Base-by-base conservation (phyloP, 2,797 vertebrate genomes). In the Pangasius djambal region DNA sequence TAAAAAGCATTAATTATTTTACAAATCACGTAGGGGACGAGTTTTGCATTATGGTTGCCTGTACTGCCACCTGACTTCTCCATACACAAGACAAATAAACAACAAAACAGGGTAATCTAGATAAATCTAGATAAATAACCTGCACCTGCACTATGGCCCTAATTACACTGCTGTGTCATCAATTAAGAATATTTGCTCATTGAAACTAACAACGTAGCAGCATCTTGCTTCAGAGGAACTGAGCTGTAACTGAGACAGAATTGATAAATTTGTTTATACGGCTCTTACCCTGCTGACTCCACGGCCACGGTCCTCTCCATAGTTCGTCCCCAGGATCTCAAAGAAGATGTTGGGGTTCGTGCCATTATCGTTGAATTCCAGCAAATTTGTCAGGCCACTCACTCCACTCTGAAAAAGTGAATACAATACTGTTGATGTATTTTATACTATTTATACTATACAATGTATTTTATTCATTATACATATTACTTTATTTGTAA, bases 281-380 rank as follows among this genome's bases (percentile, higher is more conserved):
- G 83, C 70, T 91, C 97, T 97, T 94, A 99, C 99, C 97, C 97
- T 97, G 78, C 96, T 98, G 92, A 99, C 96, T 87, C 98, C 98
- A 93, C 98, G 96, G 82, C 98, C 98, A 65, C 98, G 95, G 92
- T 99, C 98, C 91, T 99, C 98, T 90, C 98, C 98, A 0, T 99
- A 99, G 94, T 97, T 99, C 86, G 99, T 99, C 83, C 99, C 99
- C 94, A 99, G 93, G 93, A 99, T 99, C 96, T 99, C 99, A 92
- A 99, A 99, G 91, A 97, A 96, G 89, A 99, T 98, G 88, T 99
- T 99, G 88, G 98, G 99, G 95, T 99, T 99, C 0, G 96, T 96
- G 59, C 99, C 98, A 61, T 98, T 98, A 88, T 99, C 97, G 40
- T 95, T 97, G 95, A 99, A 99, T 93, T 99, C 98, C 92, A 99